Evolutionary conservation across 1,140 invertebrate species (phyloP), one percentile per base, ranked within the genome.

Genomic region (Lepidurus couesii): DNA sequence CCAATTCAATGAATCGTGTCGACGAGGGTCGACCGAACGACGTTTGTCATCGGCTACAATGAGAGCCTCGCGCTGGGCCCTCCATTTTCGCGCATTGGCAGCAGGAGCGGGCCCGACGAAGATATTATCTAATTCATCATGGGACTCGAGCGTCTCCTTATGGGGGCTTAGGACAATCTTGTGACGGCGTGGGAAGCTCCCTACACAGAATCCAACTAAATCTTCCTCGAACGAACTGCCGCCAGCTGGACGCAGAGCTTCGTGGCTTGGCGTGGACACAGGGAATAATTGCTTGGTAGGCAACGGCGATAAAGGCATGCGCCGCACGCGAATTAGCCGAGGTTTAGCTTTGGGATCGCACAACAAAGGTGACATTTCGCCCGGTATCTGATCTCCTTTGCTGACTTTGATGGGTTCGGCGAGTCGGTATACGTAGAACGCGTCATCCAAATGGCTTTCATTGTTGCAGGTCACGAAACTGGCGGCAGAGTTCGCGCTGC

Each of bases 301-400:
- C 53, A 65, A 65, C 8, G 53, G 53, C 13, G 53, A 65, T 7
- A 65, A 21, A 13, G 53, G 53, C 53, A 65, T 65, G 53, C n/a
- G 53, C 53, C 21, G 53, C 13, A 65, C 53, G 53, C 53, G 53
- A 65, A 65, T 65, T 13, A 65, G 53, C 53, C 53, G 53, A 7
- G 53, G 53, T 65, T 65, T 65, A 21, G 53, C 53, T 65, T 65
- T 65, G 13, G 53, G 53, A 65, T 65, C 53, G n/a, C 53, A 65
- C 53, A 65, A 65, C 53, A 65, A 65, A n/a, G 53, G 53, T 65
- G 53, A 13, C 53, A 65, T 65, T 65, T 65, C 53, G 16, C 53
- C 53, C 21, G 53, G 53, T n/a, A 65, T 65, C 21, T 65, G 0
- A 21, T 65, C 53, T 5, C 53, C 53, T 21, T 65, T 7, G 53